Base-by-base conservation (phyloP, 2,113 vertebrate genomes). In the Zosterops pallidus region DNA sequence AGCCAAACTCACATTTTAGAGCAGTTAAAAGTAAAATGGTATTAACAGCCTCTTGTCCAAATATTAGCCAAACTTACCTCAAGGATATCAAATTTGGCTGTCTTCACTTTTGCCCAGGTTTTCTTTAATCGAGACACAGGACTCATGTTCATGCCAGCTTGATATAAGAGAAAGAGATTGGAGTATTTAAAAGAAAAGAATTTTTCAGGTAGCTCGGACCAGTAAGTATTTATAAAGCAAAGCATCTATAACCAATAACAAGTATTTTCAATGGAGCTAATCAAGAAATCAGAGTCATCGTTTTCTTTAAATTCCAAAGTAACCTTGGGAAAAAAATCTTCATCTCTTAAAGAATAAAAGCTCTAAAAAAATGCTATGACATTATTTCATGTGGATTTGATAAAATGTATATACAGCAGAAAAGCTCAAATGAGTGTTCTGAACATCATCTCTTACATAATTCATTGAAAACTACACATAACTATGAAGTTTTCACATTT, bases 61-160 rank as follows among this genome's bases (percentile, higher is more conserved):
- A 42, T 19, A 52, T 12, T 23, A 14, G 24, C 13, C 55, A 56
- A 41, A 65, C 91, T 49, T 95, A 99, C 99, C 98, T 99, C 99
- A 21, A 99, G 97, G 90, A 99, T 98, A 82, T 99, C 98, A 72
- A 99, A 99, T 97, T 99, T 99, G 6, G 98, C 99, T 1, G 98
- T 99, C 97, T 99, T 99, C 80, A 99, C 98, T 98, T 99, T 99
- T 69, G 98, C 98, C 99, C 99, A 99, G 11, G 99, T 99, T 97
- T 99, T 99, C 97, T 99, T 99, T 79, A 99, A 98, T 37, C 99
- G 98, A 15, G 99, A 99, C 57, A 99, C 99, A 0, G 99, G 98
- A 93, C 98, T 99, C 99, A 99, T 99, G 81, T 99, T 99, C 99
- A 99, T 99, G 47, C 99, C 99, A 96, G 99, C 99, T 99, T 97